phyloP scores from a whole-genome alignment of 2,888 invertebrate genomes.

The Lampropteryx suffumata region DNA sequence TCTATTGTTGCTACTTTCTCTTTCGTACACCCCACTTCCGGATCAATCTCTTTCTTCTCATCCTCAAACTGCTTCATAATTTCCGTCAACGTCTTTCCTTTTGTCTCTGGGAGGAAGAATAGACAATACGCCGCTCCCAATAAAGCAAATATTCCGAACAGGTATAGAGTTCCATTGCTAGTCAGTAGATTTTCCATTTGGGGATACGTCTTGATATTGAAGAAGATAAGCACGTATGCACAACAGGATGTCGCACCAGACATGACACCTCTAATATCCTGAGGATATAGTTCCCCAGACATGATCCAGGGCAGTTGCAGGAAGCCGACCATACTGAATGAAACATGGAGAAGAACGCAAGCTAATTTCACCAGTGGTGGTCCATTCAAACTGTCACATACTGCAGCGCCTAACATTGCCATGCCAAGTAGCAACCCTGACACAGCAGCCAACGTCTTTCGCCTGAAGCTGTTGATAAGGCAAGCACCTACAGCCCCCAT shows the following conservation, averaged over 20 bases:
- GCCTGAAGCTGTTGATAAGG: slow-evolving; percentile 84
- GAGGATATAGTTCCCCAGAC: slow-evolving; percentile 88
- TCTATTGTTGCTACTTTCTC: slow-evolving; percentile 50
- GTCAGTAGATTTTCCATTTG: slow-evolving; percentile 80
- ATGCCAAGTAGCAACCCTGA: slow-evolving; percentile 86
- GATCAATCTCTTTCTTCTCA: slow-evolving; percentile 62
- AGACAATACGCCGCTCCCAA: slow-evolving; percentile 84
- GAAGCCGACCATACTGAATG: slow-evolving; percentile 89
- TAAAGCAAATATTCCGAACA: slow-evolving; percentile 84
- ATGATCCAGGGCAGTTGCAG: slow-evolving; percentile 89
- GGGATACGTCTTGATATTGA: slow-evolving; percentile 87
- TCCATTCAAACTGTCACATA: slow-evolving; percentile 81
- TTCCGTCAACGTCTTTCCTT: slow-evolving; percentile 85
- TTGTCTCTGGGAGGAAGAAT: slow-evolving; percentile 86
- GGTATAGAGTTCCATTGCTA: slow-evolving; percentile 85
- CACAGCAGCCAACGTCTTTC: slow-evolving; percentile 84
- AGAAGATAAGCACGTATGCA: slow-evolving; percentile 87
- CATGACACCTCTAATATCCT: slow-evolving; percentile 86
- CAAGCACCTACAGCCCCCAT: slow-evolving; percentile 87
- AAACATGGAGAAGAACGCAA: slow-evolving; percentile 86
- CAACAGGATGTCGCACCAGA: slow-evolving; percentile 87
- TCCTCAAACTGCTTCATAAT: slow-evolving; percentile 85
- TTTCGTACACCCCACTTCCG: slow-evolving; percentile 59
- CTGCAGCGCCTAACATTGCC: slow-evolving; percentile 85
- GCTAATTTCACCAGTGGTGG: slow-evolving; percentile 76